phyloP scores from a whole-genome alignment of 2,888 invertebrate species.

The Bruchidius siliquastri region DNA sequence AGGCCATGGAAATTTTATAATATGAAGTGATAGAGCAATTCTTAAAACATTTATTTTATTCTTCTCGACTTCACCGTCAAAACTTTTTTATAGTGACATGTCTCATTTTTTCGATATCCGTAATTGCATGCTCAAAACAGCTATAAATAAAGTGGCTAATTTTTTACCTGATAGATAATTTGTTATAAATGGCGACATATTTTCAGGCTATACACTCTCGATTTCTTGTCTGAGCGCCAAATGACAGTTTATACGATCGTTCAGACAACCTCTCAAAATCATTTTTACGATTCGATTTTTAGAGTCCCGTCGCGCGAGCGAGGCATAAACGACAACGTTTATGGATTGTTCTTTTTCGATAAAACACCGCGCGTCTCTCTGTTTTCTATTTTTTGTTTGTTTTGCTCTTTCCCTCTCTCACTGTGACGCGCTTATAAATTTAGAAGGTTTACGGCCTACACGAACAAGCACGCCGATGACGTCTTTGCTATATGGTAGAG shows the following conservation, averaged over 20 bases:
- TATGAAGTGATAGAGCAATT: too few relatives aligned
- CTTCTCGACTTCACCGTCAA: too few relatives aligned
- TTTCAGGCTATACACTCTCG: background rate
- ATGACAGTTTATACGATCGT: background rate
- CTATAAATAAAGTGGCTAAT: too few relatives aligned
- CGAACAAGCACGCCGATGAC: background rate
- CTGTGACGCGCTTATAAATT: constrained; percentile 7
- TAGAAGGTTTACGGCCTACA: constrained; percentile 6
- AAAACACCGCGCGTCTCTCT: background rate
- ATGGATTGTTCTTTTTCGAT: background rate
- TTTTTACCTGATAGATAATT: too few relatives aligned
- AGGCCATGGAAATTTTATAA: too few relatives aligned
- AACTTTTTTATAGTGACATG: too few relatives aligned
- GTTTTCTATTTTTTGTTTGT: background rate
- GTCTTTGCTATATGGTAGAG: background rate
- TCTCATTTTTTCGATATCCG: too few relatives aligned
- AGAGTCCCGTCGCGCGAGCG: background rate
- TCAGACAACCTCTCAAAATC: background rate
- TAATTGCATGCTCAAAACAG: too few relatives aligned
- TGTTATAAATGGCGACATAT: too few relatives aligned
- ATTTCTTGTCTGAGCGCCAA: background rate
- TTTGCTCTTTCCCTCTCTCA: background rate
- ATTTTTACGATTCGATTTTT: background rate
- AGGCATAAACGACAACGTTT: background rate
- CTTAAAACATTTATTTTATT: too few relatives aligned